A percentile compares a stretch with the other conserved stretches of the same genome.
Conservation (phyloP, 1,140 invertebrate genomes). For the Stegodyphus mimosarum region DNA sequence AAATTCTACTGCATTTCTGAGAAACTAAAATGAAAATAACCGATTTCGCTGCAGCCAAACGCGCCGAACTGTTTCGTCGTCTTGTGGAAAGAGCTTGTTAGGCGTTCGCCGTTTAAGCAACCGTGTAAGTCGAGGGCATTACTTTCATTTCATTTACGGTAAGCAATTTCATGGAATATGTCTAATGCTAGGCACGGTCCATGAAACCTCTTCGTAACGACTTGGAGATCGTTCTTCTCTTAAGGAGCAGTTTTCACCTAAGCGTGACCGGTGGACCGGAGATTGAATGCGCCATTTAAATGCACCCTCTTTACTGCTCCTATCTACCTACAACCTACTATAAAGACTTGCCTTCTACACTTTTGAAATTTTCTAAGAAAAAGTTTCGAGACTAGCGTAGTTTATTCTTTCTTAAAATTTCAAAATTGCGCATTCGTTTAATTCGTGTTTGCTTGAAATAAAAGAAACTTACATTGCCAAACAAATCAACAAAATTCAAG, state of each 20-base stretch:
- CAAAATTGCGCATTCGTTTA: too few relatives aligned
- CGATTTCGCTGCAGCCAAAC: neutral
- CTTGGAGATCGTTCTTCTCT: conserved; percentile 40
- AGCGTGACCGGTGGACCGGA: conserved; percentile 29
- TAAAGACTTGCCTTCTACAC: neutral
- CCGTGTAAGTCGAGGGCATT: conserved; percentile 43
- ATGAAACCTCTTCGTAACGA: conserved; percentile 46
- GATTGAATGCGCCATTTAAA: conserved; percentile 3
- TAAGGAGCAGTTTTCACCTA: conserved; percentile 15
- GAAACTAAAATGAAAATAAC: too few relatives aligned
- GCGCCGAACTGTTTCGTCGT: neutral
- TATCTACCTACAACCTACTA: neutral
- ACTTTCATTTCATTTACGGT: conserved; percentile 55
- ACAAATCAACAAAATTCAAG: too few relatives aligned
- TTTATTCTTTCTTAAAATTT: too few relatives aligned
- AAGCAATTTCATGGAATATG: conserved; percentile 48
- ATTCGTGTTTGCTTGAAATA: too few relatives aligned
- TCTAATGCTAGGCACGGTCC: conserved; percentile 39
- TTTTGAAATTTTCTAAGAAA: neutral
- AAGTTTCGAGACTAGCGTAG: too few relatives aligned
- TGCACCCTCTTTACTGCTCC: neutral
- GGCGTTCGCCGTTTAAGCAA: conserved; percentile 26
- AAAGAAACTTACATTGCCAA: too few relatives aligned
- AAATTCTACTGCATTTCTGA: too few relatives aligned
- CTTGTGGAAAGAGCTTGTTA: conserved; percentile 28